Conservation (phyloP, 53 echinoderm and acorn worm genomes). For the Glandiceps talaboti region DNA sequence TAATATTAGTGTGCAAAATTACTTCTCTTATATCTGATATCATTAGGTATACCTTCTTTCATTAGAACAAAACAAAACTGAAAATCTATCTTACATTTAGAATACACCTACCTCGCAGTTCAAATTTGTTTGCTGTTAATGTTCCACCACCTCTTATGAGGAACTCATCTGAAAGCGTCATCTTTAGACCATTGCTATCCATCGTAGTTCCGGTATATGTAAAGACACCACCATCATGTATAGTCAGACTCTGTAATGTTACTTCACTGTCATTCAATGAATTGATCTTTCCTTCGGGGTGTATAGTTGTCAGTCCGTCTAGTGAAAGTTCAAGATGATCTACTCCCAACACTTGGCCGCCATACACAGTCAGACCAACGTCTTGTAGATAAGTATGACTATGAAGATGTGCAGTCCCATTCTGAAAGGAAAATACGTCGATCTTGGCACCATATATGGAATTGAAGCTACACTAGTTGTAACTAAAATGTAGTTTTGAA, state of each 20-base stretch:
- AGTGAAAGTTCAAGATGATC: conserved; percentile 40
- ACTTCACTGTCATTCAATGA: conserved; percentile 35
- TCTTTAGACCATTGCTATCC: conserved; percentile 15
- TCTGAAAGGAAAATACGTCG: conserved; percentile 31
- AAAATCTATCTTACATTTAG: too few relatives aligned
- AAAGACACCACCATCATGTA: conserved; percentile 48
- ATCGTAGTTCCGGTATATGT: conserved; percentile 34
- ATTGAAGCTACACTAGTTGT: too few relatives aligned
- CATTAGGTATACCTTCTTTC: too few relatives aligned
- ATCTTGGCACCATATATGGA: too few relatives aligned
- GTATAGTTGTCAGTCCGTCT: conserved; percentile 32
- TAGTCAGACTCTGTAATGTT: conserved; percentile 21
- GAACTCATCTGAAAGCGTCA: conserved; percentile 31
- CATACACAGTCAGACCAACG: conserved; percentile 34
- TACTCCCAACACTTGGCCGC: conserved; percentile 42
- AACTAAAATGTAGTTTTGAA: neutral
- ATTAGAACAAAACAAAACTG: too few relatives aligned
- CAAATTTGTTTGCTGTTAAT: conserved; percentile 33
- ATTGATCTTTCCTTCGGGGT: conserved; percentile 56
- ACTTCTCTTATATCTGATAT: too few relatives aligned
- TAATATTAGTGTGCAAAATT: too few relatives aligned
- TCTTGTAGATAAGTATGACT: conserved; percentile 42
- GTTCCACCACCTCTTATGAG: conserved; percentile 43
- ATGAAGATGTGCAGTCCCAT: conserved; percentile 50
- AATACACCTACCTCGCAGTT: conserved; percentile 43